Evolutionary conservation across 2,797 vertebrate species (phyloP), one percentile per base, ranked within the genome.

Genomic region (Vultur gryphus): DNA sequence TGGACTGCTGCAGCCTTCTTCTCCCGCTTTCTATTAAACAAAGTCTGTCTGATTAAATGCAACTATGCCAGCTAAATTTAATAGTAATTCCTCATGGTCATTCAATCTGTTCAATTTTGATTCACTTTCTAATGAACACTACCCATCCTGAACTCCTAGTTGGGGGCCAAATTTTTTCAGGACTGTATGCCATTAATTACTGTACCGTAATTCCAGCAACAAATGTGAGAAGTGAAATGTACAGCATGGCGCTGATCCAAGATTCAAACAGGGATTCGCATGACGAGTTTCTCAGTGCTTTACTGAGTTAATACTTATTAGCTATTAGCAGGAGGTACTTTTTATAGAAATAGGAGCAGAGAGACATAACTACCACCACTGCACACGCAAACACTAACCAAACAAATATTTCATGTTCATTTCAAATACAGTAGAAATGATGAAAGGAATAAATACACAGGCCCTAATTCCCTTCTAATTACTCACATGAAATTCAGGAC

Each of bases 221-320:
- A 49, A 82, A 69, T 0, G 7, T 2, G 14, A 49, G 35, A 57
- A 84, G 75, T 1, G 5, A 46, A 20, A 29, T 5, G 16, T 55
- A 15, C 72, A 25, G 29, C 11, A 0, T 14, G 33, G 79, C 62
- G 18, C 20, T 0, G 1, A 41, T 43, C 83, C 75, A 70, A 54
- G 43, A 39, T 16, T 23, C 46, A n/a, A 71, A 33, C 35, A 33
- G 29, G 8, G 64, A 61, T 81, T 43, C 83, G 69, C 83, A 66
- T 11, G 41, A 84, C 26, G 70, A 87, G 61, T 33, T 85, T 25
- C 54, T n/a, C 65, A 6, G 35, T 18, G 62, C 44, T 80, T 49
- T 66, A 46, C 65, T 2, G 2, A 41, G 70, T 69, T 83, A 81
- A 21, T 41, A 33, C 58, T 87, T 84, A 61, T 66, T 79, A 92